A percentile compares a stretch with the other conserved stretches of the same genome.
Conservation (phyloP, 2,113 vertebrate genomes). For the Dromiciops gliroides region DNA sequence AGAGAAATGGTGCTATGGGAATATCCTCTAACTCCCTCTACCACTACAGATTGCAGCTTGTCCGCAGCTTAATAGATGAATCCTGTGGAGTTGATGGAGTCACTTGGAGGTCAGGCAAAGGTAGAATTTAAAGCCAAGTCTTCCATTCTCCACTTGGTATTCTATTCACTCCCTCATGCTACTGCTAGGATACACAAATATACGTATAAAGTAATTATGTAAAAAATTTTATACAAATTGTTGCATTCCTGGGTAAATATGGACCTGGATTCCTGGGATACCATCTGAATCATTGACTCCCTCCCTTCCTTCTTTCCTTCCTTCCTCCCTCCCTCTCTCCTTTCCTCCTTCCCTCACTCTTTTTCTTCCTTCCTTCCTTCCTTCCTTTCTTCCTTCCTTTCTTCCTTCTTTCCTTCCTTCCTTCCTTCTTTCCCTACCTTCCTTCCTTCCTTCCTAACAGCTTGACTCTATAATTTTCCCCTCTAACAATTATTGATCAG, state of each 20-base stretch:
- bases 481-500: neutral
- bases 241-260: neutral
- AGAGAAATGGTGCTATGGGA: neutral
- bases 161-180: neutral
- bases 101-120: neutral
- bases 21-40: neutral
- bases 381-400: neutral
- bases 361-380: no score
- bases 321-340: neutral
- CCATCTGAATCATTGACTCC: neutral
- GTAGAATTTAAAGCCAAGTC: neutral
- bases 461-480: neutral
- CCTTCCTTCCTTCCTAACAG: neutral
- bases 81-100: neutral
- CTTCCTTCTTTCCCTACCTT: neutral
- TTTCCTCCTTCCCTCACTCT: no score
- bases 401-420: neutral
- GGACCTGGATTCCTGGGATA: neutral
- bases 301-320: neutral
- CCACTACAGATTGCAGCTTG: neutral
- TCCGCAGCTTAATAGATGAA: neutral
- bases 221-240: neutral
- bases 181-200: neutral
- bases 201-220: neutral
- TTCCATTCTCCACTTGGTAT: neutral